phyloP scores from a whole-genome alignment of 2,888 invertebrate genomes.

The Cyrtodaria siliqua region DNA sequence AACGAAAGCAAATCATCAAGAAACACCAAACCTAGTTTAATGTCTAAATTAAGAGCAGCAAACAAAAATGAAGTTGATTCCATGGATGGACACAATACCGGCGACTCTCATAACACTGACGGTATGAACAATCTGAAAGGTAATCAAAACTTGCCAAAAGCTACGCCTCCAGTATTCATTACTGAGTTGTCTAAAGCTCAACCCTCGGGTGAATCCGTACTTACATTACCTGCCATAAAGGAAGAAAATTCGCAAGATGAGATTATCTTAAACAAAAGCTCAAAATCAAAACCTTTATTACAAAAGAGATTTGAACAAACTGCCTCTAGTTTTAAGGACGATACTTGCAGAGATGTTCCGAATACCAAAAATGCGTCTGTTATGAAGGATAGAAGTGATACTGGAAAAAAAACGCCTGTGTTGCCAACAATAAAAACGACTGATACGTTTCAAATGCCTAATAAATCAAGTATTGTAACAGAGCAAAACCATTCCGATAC shows the following conservation, averaged over 20 bases:
- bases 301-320: conserved; percentile 1
- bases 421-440: neutral
- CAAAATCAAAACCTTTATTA: no score
- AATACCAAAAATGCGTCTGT: no score
- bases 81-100: neutral
- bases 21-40: conserved; percentile 9
- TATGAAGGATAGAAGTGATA: no score
- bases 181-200: conserved; percentile 53
- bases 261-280: conserved; percentile 27
- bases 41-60: neutral
- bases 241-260: conserved; percentile 72
- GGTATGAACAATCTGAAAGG: conserved; percentile 13
- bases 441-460: neutral
- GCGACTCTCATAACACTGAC: neutral
- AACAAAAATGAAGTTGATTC: neutral
- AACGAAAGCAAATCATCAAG: neutral
- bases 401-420: no score
- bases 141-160: conserved; percentile 38
- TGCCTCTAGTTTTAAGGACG: conserved; percentile 28
- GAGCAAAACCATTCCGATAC: neutral
- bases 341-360: neutral
- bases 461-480: neutral
- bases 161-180: conserved; percentile 62
- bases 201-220: conserved; percentile 23
- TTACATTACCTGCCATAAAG: conserved; percentile 58